Percentiles rank a stretch among this genome's conserved stretches.
phyloP scores from a whole-genome alignment of 2,113 vertebrate genomes.

The Aegotheles bennettii region DNA sequence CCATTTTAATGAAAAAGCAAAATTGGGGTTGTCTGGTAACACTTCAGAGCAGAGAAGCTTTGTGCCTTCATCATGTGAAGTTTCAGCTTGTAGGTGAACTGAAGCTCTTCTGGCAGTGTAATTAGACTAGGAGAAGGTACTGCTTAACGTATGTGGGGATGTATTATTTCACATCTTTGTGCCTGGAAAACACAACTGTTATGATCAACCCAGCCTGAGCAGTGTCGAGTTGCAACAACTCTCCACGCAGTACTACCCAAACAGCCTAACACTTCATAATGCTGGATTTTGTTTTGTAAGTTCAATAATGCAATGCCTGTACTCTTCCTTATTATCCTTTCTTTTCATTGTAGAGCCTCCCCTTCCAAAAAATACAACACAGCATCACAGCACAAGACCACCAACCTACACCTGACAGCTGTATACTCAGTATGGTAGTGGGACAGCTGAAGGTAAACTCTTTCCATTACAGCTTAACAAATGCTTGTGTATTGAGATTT shows the following conservation, averaged over 20 bases:
- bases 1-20: background rate
- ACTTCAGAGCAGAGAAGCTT: background rate
- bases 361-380: constrained; percentile 97
- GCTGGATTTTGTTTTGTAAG: background rate
- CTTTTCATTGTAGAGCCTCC: constrained; percentile 84
- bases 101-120: background rate
- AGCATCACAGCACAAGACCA: constrained; percentile 98
- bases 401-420: constrained; percentile 96
- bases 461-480: background rate
- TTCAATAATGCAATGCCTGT: background rate
- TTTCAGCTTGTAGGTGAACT: background rate
- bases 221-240: background rate
- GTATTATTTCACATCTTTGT: background rate
- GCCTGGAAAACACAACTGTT: background rate
- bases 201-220: background rate
- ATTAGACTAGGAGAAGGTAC: background rate
- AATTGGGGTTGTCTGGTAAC: background rate
- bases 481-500: background rate
- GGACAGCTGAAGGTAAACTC: constrained; percentile 94
- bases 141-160: background rate
- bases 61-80: background rate
- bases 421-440: constrained; percentile 98
- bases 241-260: background rate
- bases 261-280: background rate
- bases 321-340: background rate